phyloP scores from a whole-genome alignment of 1,140 invertebrate genomes.

The Saccostrea cuccullata region DNA sequence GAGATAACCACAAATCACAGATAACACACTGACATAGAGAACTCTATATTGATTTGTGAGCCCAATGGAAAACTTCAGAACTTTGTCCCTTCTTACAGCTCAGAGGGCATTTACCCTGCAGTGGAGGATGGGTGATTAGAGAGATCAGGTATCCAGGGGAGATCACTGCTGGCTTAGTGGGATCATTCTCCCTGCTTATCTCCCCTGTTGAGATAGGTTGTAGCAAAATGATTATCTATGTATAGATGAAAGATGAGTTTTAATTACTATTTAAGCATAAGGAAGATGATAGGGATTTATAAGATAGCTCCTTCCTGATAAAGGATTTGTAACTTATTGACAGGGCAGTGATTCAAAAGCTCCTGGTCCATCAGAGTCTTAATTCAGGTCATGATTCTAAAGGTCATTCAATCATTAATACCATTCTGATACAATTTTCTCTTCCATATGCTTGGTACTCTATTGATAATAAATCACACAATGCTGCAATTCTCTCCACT shows the following conservation, averaged over 20 bases:
- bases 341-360: not conserved
- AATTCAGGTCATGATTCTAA: not conserved
- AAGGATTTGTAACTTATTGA: not conserved
- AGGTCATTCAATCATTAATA: not conserved
- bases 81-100: not conserved
- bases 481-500: not conserved
- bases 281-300: not conserved
- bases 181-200: conserved; percentile 7
- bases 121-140: not conserved
- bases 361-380: not conserved
- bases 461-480: no score
- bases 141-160: not conserved
- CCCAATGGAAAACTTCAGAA: conserved; percentile 3
- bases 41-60: conserved; percentile 12
- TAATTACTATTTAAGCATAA: conserved; percentile 7
- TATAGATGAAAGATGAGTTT: not conserved
- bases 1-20: not conserved
- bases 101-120: not conserved
- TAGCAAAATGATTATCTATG: not conserved
- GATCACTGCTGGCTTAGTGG: not conserved
- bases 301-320: not conserved
- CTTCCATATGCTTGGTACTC: not conserved
- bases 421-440: not conserved
- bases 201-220: conserved; percentile 1
- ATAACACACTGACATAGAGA: conserved; percentile 9